These are phyloP conservation scores for Enteromius paludinosus DNA, from an alignment of 2,797 vertebrate species.

Conservation along the genomic window DNA sequence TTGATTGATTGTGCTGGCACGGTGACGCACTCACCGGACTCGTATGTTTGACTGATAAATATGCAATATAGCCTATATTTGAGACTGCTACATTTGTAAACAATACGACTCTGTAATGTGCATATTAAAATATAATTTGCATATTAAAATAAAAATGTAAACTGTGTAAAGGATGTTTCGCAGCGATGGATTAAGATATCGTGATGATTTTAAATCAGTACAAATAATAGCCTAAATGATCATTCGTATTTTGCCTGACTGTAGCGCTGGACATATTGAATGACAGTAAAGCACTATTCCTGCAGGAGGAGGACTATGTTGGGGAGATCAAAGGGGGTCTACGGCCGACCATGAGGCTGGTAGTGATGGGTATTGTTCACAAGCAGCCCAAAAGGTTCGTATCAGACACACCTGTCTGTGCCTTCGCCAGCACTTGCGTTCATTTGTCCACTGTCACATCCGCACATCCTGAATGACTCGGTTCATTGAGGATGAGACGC, in stretches of 20 bases:
- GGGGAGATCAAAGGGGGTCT: constrained; percentile 90
- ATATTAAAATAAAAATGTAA: constrained; percentile 1
- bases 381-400: constrained; percentile 86
- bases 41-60: background rate
- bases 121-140: background rate
- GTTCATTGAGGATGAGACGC: constrained; percentile 12
- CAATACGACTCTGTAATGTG: background rate
- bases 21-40: background rate
- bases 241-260: background rate
- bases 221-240: background rate
- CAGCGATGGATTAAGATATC: background rate
- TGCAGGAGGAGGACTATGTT: constrained; percentile 82
- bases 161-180: background rate
- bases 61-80: background rate
- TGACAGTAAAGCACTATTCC: constrained; percentile 2
- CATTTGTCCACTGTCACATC: constrained; percentile 14
- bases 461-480: background rate
- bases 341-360: constrained; percentile 89
- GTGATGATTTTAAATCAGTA: background rate
- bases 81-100: background rate
- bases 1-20: background rate
- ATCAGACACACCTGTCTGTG: constrained; percentile 34
- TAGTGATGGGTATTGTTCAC: constrained; percentile 87
- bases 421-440: constrained; percentile 21
- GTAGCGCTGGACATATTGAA: background rate